phyloP scores from a whole-genome alignment of 2,797 vertebrate genomes.

The Lithobates pipiens region DNA sequence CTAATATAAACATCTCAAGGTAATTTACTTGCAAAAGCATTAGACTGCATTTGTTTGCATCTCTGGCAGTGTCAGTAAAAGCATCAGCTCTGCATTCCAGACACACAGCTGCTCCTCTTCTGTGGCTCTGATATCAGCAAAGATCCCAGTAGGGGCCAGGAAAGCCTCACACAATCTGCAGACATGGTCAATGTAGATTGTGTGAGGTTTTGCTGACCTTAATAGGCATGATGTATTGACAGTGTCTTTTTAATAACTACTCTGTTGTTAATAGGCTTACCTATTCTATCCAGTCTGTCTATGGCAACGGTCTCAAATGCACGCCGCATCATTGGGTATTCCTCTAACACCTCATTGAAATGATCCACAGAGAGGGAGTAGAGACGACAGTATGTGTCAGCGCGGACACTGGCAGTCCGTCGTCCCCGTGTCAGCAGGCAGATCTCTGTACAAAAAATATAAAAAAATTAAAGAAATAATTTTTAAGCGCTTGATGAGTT shows the following conservation, averaged over 20 bases:
- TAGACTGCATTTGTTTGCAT: too few species aligned
- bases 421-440: constrained; percentile 92
- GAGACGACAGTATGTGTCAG: constrained; percentile 90
- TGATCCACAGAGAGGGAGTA: constrained; percentile 93
- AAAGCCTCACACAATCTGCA: too few species aligned
- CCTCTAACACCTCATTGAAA: constrained; percentile 94
- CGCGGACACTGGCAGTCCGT: constrained; percentile 88
- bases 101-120: too few species aligned
- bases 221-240: neutral
- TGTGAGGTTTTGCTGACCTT: neutral
- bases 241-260: too few species aligned
- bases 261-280: constrained; percentile 67
- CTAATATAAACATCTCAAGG: too few species aligned
- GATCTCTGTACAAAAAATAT: constrained; percentile 81
- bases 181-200: too few species aligned
- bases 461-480: too few species aligned
- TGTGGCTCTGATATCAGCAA: too few species aligned
- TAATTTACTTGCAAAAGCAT: too few species aligned
- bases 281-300: constrained; percentile 90
- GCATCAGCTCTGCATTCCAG: too few species aligned
- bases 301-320: constrained; percentile 94
- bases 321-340: constrained; percentile 94
- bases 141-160: too few species aligned
- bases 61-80: too few species aligned
- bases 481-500: neutral